phyloP scores from a whole-genome alignment of 1,140 invertebrate species.

The Drosophila pallidifrons region DNA sequence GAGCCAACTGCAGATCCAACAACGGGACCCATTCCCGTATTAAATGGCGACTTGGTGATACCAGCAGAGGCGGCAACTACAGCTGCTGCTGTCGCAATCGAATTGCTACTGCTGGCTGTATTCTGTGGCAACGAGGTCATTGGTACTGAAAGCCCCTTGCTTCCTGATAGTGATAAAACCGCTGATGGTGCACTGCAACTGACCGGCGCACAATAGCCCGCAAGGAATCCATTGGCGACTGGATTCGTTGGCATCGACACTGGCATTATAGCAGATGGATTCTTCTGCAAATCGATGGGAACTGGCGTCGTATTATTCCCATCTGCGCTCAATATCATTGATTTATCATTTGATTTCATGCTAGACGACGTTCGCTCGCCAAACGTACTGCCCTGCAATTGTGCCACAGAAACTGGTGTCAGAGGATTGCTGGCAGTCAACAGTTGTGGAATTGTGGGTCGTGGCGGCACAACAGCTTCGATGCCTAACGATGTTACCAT shows the following conservation, averaged over 20 bases:
- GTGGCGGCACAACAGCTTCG: constrained; percentile 23
- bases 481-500: constrained; percentile 36
- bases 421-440: constrained; percentile 22
- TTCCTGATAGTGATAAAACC: constrained; percentile 44
- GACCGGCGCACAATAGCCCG: constrained; percentile 45
- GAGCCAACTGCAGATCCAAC: constrained; percentile 41
- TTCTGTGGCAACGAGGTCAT: constrained; percentile 33
- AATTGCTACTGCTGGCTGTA: constrained; percentile 39
- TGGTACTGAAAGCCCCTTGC: constrained; percentile 30
- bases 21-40: constrained; percentile 44
- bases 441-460: constrained; percentile 31
- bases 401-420: constrained; percentile 25
- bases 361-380: constrained; percentile 29
- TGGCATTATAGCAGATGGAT: constrained; percentile 17
- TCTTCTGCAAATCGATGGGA: constrained; percentile 52
- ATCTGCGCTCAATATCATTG: constrained; percentile 1
- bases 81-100: too few relatives aligned
- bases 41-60: constrained; percentile 46
- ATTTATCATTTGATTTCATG: constrained; percentile 47
- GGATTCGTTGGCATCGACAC: constrained; percentile 15
- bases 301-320: constrained; percentile 10
- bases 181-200: constrained; percentile 25
- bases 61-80: constrained; percentile 8
- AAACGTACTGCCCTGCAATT: constrained; percentile 39
- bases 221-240: constrained; percentile 62